Evolutionary conservation across 2,888 invertebrate genomes (phyloP), one percentile per base, ranked within the genome.

Genomic region (Mesochorus sp.): DNA sequence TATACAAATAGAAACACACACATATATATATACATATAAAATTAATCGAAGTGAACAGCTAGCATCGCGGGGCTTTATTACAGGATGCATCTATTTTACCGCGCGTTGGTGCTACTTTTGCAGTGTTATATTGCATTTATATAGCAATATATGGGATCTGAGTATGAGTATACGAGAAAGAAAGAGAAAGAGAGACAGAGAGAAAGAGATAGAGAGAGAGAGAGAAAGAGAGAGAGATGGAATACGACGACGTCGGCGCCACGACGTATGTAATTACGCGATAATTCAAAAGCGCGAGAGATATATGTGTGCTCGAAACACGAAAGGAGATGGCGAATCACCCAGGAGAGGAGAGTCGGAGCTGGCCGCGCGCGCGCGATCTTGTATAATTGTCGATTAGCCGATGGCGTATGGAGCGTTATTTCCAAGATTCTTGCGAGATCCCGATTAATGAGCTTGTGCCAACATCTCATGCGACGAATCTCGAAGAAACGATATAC

Each of bases 61-160:
- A n/a, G n/a, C n/a, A 28, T 66, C 26, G 39, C 17, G 66, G 61
- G 71, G 76, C 67, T 83, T 87, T 86, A 86, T 84, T 85, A 83
- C 87, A 86, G 86, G 87, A 87, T 84, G 84, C 86, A 83, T 85
- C 82, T 84, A 81, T 86, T 86, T 83, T 82, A 80, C 81, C 79
- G 81, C 70, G 72, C 19, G n/a, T 67, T 55, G 61, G 39, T 49
- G 47, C 62, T 64, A 37, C 57, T 67, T 61, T 64, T 37, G 66
- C 72, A 14, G 49, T 57, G 26, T 68, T 55, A 31, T 37, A n/a
- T 37, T 37, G 8, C 2, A 2, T 37, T n/a, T n/a, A 49, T 17
- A 24, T 24, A 49, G 34, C 51, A 31, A 61, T n/a, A n/a, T n/a
- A n/a, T 28, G 51, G 49, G 42, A 47, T 59, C 57, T 51, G 5